phyloP scores from a whole-genome alignment of 2,797 vertebrate species.

The Lindbergichthys nudifrons region DNA sequence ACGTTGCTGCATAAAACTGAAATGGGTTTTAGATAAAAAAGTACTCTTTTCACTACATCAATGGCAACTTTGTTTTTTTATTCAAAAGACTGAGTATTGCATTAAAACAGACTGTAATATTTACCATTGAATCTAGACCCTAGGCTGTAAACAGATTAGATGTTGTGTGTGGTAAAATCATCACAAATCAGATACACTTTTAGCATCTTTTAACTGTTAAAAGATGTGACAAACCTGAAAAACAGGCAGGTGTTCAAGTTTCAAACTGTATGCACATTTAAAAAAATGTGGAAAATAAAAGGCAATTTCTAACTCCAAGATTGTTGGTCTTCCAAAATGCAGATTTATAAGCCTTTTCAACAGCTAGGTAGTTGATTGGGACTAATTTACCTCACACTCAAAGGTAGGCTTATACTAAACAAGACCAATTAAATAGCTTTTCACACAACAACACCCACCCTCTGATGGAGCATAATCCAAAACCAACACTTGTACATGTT shows the following conservation, averaged over 20 bases:
- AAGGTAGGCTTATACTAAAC: not conserved
- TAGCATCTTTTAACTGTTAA: not conserved
- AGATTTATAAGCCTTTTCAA: not conserved
- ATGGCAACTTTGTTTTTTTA: not conserved
- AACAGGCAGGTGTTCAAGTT: not conserved
- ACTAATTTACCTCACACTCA: slow-evolving; percentile 2
- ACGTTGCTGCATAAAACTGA: slow-evolving; percentile 1
- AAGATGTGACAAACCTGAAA: not conserved
- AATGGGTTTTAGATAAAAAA: not conserved
- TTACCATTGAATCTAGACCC: too few relatives aligned
- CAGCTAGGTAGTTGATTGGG: not conserved
- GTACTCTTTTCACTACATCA: not conserved
- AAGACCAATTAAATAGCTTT: slow-evolving; percentile 11
- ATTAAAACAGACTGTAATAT: too few relatives aligned
- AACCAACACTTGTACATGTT: slow-evolving; percentile 1
- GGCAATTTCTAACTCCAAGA: not conserved
- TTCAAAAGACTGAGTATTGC: not conserved
- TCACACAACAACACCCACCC: slow-evolving; percentile 5
- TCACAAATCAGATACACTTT: not conserved
- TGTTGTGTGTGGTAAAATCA: not conserved
- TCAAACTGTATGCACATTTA: not conserved
- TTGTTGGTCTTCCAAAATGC: not conserved
- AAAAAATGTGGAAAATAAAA: not conserved
- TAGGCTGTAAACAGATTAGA: too few relatives aligned
- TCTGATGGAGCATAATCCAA: slow-evolving; percentile 7